phyloP scores from a whole-genome alignment of 1,140 invertebrate species.

The Calliopsis andreniformis region DNA sequence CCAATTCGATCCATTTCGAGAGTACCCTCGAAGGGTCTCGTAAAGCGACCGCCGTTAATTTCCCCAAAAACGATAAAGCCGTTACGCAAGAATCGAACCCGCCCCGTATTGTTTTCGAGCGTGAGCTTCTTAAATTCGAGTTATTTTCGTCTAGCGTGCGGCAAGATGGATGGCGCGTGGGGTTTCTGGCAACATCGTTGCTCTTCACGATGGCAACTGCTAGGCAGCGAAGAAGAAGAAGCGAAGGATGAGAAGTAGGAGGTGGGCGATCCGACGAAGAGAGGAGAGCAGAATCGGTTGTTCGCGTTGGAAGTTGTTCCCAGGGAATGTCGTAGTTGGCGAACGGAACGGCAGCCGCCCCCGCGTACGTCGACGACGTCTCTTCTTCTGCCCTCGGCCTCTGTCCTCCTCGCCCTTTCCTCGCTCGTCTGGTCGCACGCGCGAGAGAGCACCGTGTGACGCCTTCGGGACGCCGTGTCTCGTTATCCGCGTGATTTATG shows the following conservation, averaged over 20 bases:
- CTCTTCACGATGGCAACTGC: constrained; percentile 39
- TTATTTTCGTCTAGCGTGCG: constrained; percentile 74
- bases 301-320: constrained; percentile 67
- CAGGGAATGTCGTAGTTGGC: constrained; percentile 59
- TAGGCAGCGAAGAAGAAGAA: constrained; percentile 9
- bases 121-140: constrained; percentile 77
- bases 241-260: background rate
- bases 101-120: constrained; percentile 73
- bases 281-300: constrained; percentile 51
- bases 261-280: background rate
- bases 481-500: constrained; percentile 80
- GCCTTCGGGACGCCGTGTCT: constrained; percentile 80
- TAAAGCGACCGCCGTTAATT: constrained; percentile 21
- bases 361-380: constrained; percentile 44
- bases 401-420: constrained; percentile 36
- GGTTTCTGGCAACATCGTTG: constrained; percentile 70
- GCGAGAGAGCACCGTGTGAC: constrained; percentile 71
- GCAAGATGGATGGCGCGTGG: constrained; percentile 75
- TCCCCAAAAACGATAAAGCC: constrained; percentile 15
- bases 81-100: constrained; percentile 69
- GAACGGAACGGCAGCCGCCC: constrained; percentile 60
- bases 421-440: constrained; percentile 54
- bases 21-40: background rate
- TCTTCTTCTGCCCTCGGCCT: constrained; percentile 40
- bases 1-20: constrained; percentile 1